Evolutionary conservation across 2,113 vertebrate genomes (phyloP).

Genomic region (Platysternon megacephalum): DNA sequence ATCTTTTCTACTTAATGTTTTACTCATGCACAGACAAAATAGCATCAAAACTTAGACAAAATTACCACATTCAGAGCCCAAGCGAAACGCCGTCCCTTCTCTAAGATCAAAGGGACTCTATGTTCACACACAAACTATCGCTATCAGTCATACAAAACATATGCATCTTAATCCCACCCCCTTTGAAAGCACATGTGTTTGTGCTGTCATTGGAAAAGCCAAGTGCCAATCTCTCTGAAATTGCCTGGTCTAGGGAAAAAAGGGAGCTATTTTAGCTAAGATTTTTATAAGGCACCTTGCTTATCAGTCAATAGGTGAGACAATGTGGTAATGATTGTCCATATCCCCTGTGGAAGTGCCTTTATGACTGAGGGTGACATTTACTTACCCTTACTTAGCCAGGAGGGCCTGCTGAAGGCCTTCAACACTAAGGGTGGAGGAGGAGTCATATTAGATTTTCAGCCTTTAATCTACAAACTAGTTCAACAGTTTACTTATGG

Average conservation of each 20-base stretch:
- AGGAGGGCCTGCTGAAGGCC: background rate
- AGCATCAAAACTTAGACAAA: background rate
- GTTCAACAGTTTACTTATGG: background rate
- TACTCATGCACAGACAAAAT: background rate
- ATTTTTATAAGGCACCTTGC: background rate
- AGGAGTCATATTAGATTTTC: background rate
- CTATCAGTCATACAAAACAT: background rate
- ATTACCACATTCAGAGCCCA: background rate
- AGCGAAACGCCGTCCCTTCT: background rate
- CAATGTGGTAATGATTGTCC: background rate
- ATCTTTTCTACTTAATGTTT: too few relatives aligned
- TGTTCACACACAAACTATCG: background rate
- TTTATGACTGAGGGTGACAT: background rate
- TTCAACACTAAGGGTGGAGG: background rate
- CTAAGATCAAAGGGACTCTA: background rate
- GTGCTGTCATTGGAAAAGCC: background rate
- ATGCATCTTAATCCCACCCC: background rate
- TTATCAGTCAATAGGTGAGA: background rate
- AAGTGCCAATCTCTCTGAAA: background rate
- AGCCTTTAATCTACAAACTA: background rate
- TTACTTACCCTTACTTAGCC: background rate
- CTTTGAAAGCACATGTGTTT: background rate
- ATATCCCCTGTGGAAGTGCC: background rate
- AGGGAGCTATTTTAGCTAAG: accelerated
- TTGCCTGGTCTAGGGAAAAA: background rate